A percentile compares a stretch with the other conserved stretches of the same genome.
phyloP scores from a whole-genome alignment of 2,888 invertebrate genomes.

The Dromius quadrimaculatus region DNA sequence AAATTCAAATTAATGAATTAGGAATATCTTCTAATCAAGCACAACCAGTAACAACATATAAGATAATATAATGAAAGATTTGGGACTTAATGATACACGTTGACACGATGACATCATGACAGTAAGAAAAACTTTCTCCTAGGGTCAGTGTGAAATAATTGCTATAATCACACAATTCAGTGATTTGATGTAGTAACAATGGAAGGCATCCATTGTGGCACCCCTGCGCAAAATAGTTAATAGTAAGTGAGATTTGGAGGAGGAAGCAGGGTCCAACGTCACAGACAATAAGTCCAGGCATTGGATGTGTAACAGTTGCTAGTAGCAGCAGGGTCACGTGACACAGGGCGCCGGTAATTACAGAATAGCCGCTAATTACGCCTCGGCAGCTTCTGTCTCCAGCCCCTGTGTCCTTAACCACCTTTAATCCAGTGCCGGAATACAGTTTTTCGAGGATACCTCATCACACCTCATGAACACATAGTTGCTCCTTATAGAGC shows the following conservation, averaged over 20 bases:
- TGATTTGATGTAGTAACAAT: slow-evolving; percentile 10
- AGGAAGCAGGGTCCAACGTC: slow-evolving; percentile 56
- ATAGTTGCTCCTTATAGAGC: no score
- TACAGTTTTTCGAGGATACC: no score
- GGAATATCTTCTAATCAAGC: no score
- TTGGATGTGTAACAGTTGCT: slow-evolving; percentile 60
- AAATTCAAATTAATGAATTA: no score
- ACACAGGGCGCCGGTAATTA: slow-evolving; percentile 61
- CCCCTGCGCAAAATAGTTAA: slow-evolving; percentile 46
- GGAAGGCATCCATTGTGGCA: background rate
- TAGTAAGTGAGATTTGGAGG: slow-evolving; percentile 49
- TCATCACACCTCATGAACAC: no score
- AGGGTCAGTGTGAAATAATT: background rate
- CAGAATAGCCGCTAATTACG: slow-evolving; percentile 63
- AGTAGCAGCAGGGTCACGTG: slow-evolving; percentile 62
- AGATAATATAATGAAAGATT: no score
- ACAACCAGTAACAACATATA: no score
- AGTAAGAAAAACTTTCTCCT: slow-evolving; percentile 13
- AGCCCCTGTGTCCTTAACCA: background rate
- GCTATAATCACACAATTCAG: slow-evolving; percentile 14
- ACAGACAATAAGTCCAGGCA: slow-evolving; percentile 62
- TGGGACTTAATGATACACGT: no score
- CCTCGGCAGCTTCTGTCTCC: slow-evolving; percentile 24
- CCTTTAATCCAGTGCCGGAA: background rate
- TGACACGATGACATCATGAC: no score